phyloP scores from a whole-genome alignment of 2,888 invertebrate species.

The Amphimallon solstitiale region DNA sequence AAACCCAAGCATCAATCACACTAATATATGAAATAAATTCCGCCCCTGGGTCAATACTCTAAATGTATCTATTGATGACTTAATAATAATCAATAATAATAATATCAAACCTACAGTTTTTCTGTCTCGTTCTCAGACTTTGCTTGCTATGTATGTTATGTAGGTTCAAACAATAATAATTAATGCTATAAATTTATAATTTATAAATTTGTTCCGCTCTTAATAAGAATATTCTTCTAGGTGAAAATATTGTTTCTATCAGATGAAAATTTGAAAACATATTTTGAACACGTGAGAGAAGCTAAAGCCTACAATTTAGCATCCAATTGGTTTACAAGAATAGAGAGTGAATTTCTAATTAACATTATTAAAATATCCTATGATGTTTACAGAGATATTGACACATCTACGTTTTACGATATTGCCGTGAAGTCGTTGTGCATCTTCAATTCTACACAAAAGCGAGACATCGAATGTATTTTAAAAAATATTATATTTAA shows the following conservation, averaged over 20 bases:
- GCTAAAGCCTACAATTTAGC: slow-evolving; percentile 60
- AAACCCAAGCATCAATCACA: too few relatives aligned
- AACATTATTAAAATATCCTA: slow-evolving; percentile 64
- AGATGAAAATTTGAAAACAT: slow-evolving; percentile 59
- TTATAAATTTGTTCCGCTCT: not conserved
- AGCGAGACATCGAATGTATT: slow-evolving; percentile 67
- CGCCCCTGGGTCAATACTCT: too few relatives aligned
- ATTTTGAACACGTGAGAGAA: slow-evolving; percentile 62
- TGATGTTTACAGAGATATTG: slow-evolving; percentile 56
- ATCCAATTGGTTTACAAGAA: slow-evolving; percentile 72
- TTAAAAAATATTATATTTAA: slow-evolving; percentile 72
- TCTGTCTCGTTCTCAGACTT: too few relatives aligned
- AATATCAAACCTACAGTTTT: too few relatives aligned
- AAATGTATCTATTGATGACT: too few relatives aligned
- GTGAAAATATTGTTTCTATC: slow-evolving; percentile 61
- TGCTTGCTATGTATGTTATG: too few relatives aligned
- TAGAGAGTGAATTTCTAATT: slow-evolving; percentile 69
- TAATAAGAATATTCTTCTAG: slow-evolving; percentile 47
- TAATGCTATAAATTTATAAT: too few relatives aligned
- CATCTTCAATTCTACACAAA: slow-evolving; percentile 70
- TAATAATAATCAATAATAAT: too few relatives aligned
- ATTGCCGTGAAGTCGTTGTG: slow-evolving; percentile 71
- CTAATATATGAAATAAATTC: too few relatives aligned
- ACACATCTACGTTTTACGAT: slow-evolving; percentile 67
- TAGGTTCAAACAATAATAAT: too few relatives aligned